phyloP scores from a whole-genome alignment of 2,797 vertebrate genomes.

The Sebastes steindachneri region DNA sequence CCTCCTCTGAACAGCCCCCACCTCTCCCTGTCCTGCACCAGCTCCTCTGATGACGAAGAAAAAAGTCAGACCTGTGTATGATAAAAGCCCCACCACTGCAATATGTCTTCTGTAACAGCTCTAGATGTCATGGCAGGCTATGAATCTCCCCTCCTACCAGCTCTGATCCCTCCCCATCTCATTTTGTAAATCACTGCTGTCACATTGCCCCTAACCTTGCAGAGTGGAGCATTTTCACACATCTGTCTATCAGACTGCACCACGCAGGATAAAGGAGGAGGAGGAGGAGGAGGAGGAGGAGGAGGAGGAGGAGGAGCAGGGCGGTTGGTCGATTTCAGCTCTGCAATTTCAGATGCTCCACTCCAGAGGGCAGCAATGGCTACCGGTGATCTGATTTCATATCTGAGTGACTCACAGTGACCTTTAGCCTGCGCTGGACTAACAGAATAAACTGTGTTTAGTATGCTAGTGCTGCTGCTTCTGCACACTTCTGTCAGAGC shows the following conservation, averaged over 20 bases:
- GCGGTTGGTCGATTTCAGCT: slow-evolving; percentile 8
- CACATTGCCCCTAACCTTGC: slow-evolving; percentile 58
- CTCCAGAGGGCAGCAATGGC: slow-evolving; percentile 71
- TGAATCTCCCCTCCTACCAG: neutral
- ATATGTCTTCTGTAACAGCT: slow-evolving; percentile 24
- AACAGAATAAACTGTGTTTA: slow-evolving; percentile 32
- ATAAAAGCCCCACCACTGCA: slow-evolving; percentile 42
- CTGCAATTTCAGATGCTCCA: slow-evolving; percentile 33
- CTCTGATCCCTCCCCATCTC: neutral
- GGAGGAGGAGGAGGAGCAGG: slow-evolving; percentile 1
- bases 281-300: slow-evolving; percentile 26
- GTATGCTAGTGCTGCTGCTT: slow-evolving; percentile 4
- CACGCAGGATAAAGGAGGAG: slow-evolving; percentile 60
- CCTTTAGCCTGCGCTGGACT: slow-evolving; percentile 39
- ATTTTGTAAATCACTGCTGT: slow-evolving; percentile 29
- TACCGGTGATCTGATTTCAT: slow-evolving; percentile 38
- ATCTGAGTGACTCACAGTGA: slow-evolving; percentile 41
- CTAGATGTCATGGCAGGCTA: slow-evolving; percentile 1
- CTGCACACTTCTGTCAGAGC: slow-evolving; percentile 8
- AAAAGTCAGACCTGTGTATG: slow-evolving; percentile 59
- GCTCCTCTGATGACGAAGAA: slow-evolving; percentile 68
- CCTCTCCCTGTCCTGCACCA: slow-evolving; percentile 65
- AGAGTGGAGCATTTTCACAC: slow-evolving; percentile 54
- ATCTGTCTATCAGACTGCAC: slow-evolving; percentile 75
- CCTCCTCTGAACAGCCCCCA: slow-evolving; percentile 21